Evolutionary conservation across 2,888 invertebrate species (phyloP), one percentile per base, ranked within the genome.

Genomic region (Anthophora plumipes): DNA sequence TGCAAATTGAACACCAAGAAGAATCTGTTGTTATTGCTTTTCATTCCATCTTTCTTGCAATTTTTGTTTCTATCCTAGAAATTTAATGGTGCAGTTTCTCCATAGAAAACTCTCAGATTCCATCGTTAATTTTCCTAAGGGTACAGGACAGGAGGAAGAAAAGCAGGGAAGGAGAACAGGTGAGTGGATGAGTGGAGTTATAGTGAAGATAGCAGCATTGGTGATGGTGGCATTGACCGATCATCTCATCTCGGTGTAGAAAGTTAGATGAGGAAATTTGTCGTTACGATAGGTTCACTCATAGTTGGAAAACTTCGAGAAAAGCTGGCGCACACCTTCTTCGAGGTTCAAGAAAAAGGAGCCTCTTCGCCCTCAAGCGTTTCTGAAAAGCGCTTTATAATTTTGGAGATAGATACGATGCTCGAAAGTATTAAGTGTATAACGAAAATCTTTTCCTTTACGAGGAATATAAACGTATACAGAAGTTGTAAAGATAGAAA

Each of bases 191-290:
- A 78, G 77, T 12, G 54, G 77, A 72, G 81, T 74, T 84, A 78
- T 71, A 85, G 83, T 64, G 81, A 80, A 82, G 85, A 80, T 87
- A 82, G 88, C 66, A 70, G 77, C 69, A 79, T 69, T 69, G 80
- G 88, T 79, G 83, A 81, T 73, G 89, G 70, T 87, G 92, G 91
- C 92, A 92, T 92, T 92, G 93, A 93, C 91, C 91, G 92, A 93
- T 93, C 92, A 91, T 89, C 92, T 93, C 93, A 93, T 93, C 92
- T 92, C 87, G 88, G 83, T 85, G 89, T 86, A 89, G 89, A 93
- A 93, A 93, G 93, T 93, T 93, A 92, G 93, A 92, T 92, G 93
- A 93, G 93, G 91, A 91, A 93, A 93, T 93, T 93, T 93, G 93
- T 93, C 93, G 90, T 88, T 88, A 90, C 91, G 92, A 92, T 92